Conservation (phyloP, 2,113 vertebrate genomes). For the Pollimyrus isidori region DNA sequence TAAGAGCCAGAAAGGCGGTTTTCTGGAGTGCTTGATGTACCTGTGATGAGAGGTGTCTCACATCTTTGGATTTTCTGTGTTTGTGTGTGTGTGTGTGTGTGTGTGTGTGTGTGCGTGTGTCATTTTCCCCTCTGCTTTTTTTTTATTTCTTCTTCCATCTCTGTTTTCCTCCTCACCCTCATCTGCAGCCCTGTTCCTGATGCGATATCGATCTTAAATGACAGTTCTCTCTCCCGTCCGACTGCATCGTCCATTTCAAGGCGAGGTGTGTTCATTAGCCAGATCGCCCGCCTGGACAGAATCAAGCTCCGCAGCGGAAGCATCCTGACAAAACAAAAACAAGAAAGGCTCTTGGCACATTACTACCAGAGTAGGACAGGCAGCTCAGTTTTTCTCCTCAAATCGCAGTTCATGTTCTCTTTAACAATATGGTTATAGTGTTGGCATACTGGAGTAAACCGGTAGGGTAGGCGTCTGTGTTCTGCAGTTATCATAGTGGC, state of each 20-base stretch:
- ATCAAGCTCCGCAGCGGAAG: not conserved
- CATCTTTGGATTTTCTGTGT: not conserved
- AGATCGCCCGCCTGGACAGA: not conserved
- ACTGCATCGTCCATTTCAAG: not conserved
- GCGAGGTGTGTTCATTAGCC: not conserved
- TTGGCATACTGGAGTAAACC: not conserved
- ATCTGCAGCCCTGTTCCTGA: not conserved
- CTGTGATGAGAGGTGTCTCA: not conserved
- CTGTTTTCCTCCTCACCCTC: not conserved
- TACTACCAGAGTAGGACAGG: not conserved
- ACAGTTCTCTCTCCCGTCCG: not conserved
- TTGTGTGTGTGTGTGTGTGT: not conserved
- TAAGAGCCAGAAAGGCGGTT: conserved; percentile 41
- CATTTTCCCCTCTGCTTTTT: not conserved
- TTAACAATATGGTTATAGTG: not conserved
- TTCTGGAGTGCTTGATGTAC: conserved; percentile 27
- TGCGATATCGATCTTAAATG: not conserved
- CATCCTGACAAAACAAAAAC: not conserved
- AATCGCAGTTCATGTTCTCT: not conserved
- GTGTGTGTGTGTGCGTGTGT: not conserved
- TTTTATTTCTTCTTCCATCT: not conserved
- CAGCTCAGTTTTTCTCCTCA: not conserved
- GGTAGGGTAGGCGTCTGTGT: not conserved
- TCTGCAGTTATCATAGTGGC: not conserved
- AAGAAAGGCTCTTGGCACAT: not conserved